phyloP scores from a whole-genome alignment of 1,140 invertebrate genomes.

The Trinorchestia longiramus region DNA sequence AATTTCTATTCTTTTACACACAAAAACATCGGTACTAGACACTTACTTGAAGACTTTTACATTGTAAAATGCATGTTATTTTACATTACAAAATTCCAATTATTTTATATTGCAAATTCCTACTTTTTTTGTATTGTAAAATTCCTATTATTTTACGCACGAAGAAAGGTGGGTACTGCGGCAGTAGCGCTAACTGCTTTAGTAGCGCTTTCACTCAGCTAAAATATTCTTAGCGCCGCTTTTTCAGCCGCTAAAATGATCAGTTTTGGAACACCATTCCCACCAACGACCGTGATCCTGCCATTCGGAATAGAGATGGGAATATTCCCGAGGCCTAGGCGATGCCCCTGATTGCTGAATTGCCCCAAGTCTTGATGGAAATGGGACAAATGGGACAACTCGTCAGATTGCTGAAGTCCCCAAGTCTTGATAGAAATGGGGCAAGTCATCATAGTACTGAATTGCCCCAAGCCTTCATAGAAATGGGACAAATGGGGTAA shows the following conservation, averaged over 20 bases:
- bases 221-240: background rate
- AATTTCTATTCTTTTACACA: no score
- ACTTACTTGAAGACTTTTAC: background rate
- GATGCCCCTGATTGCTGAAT: conserved; percentile 5
- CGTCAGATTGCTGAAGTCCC: no score
- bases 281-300: conserved; percentile 43
- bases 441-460: no score
- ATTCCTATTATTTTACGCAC: background rate
- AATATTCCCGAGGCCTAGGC: background rate
- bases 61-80: background rate
- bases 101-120: no score
- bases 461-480: background rate
- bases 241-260: background rate
- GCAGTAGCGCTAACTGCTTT: background rate
- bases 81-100: no score
- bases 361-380: background rate
- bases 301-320: conserved; percentile 37
- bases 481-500: no score
- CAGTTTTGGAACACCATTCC: background rate
- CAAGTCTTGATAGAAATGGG: no score
- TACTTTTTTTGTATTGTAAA: background rate
- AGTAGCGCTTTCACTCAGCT: background rate
- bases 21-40: no score
- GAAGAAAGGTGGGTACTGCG: background rate
- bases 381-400: background rate